phyloP scores from a whole-genome alignment of 2,113 vertebrate species.

The Catagonus wagneri region DNA sequence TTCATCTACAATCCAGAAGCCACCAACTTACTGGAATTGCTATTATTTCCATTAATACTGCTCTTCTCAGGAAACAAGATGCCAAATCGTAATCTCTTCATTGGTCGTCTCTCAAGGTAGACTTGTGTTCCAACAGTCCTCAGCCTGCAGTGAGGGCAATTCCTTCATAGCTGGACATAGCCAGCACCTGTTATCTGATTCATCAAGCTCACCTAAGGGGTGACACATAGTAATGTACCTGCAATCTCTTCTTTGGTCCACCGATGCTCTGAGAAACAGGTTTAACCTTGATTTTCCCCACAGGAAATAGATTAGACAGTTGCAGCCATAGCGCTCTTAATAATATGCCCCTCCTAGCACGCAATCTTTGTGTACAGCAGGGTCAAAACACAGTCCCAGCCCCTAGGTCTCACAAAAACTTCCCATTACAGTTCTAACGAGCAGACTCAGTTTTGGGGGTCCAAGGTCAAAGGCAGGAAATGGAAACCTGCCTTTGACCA shows the following conservation, averaged over 20 bases:
- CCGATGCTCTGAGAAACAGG: slow-evolving; percentile 12
- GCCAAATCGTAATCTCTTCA: background rate
- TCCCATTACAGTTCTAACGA: background rate
- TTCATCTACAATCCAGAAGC: background rate
- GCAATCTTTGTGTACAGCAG: background rate
- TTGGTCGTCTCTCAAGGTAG: background rate
- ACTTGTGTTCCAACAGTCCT: background rate
- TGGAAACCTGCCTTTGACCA: no score
- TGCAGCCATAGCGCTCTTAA: background rate
- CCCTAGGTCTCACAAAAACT: background rate
- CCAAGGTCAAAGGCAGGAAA: background rate
- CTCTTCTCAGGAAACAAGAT: background rate
- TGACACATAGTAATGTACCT: background rate
- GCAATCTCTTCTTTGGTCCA: background rate
- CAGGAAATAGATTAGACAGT: background rate
- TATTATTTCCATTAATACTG: background rate
- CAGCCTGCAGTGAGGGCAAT: background rate
- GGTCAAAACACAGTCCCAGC: background rate
- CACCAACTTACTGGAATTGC: background rate
- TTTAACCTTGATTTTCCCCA: background rate
- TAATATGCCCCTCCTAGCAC: background rate
- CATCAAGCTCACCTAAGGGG: background rate
- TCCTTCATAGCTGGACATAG: background rate
- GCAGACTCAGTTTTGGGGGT: background rate
- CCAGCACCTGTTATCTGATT: background rate